Conservation (phyloP, 1,140 invertebrate species). For the Drosophila fuyamai region DNA sequence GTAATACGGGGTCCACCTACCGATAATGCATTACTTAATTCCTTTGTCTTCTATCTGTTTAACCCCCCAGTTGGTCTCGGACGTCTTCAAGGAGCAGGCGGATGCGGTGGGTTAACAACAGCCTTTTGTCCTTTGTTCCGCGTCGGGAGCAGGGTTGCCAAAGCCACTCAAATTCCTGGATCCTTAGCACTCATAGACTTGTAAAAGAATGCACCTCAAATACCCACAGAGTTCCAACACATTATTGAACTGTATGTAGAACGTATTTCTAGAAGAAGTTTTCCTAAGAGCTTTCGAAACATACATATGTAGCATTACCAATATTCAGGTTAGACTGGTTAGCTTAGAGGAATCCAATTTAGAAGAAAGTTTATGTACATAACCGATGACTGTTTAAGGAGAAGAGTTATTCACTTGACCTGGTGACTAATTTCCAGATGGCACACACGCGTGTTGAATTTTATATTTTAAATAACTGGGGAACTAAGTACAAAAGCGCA, state of each 20-base stretch:
- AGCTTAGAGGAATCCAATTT: too few relatives aligned
- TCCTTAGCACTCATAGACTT: not conserved
- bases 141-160: not conserved
- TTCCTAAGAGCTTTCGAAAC: not conserved
- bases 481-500: too few relatives aligned
- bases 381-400: too few relatives aligned
- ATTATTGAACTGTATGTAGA: constrained; percentile 6
- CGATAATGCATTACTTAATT: constrained; percentile 9
- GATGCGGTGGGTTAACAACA: constrained; percentile 69
- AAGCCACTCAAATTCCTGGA: not conserved
- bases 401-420: too few relatives aligned
- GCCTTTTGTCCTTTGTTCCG: not conserved
- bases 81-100: constrained; percentile 73
- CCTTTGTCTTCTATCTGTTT: constrained; percentile 6
- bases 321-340: too few relatives aligned
- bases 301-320: too few relatives aligned
- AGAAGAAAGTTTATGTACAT: too few relatives aligned
- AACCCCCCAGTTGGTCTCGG: constrained; percentile 67
- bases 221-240: constrained; percentile 1
- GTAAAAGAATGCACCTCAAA: too few relatives aligned
- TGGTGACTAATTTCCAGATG: too few relatives aligned
- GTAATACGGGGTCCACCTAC: too few relatives aligned
- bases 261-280: not conserved
- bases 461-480: too few relatives aligned
- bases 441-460: too few relatives aligned